These are phyloP conservation scores for Nycticorax nycticorax DNA, from an alignment of 2,113 vertebrate species.

Conservation along the genomic window DNA sequence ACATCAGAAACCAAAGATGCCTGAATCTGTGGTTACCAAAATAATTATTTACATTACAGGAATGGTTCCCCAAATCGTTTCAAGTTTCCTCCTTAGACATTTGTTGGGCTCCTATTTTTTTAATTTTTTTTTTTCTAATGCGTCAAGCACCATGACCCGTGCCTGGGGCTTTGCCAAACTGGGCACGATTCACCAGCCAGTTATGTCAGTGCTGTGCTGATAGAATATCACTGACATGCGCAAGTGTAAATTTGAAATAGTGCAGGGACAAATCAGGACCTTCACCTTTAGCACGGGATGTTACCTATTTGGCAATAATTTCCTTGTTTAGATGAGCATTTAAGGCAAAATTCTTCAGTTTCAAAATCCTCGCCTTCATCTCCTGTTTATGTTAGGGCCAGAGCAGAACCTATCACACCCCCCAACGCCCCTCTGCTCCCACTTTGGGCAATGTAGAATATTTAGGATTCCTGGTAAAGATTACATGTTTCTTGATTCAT, in stretches of 20 bases:
- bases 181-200: neutral
- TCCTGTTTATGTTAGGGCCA: constrained; percentile 13
- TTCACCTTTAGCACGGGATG: neutral
- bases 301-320: constrained; percentile 8
- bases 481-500: constrained; percentile 80
- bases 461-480: constrained; percentile 74
- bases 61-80: neutral
- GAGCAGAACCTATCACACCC: neutral
- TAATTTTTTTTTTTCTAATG: neutral
- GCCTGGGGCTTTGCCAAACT: neutral
- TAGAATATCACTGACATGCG: neutral
- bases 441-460: constrained; percentile 46
- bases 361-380: neutral
- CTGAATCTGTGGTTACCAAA: neutral
- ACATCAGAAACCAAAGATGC: neutral
- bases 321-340: constrained; percentile 41
- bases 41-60: neutral
- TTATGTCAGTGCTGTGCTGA: neutral
- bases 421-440: neutral
- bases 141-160: neutral
- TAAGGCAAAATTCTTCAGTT: constrained; percentile 8
- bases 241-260: neutral
- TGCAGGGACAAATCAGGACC: neutral
- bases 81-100: neutral
- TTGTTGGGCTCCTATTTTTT: neutral